Percentiles rank a stretch among this genome's conserved stretches.
Conservation (phyloP, 2,113 vertebrate species). For the Gadus chalcogrammus region DNA sequence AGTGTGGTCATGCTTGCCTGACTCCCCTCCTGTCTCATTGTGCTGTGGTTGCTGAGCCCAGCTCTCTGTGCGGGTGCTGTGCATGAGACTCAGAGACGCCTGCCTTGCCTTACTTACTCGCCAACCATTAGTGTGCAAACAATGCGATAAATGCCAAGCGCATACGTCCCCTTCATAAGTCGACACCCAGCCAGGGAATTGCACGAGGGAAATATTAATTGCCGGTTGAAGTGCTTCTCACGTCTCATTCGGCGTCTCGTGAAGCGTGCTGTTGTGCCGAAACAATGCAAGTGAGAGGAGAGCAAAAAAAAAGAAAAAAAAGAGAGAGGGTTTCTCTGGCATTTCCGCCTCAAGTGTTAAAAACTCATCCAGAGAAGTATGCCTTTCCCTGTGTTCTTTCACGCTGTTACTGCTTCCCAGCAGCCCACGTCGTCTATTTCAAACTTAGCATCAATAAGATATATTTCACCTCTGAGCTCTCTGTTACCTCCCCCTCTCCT, state of each 20-base stretch:
- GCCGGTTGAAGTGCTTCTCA: conserved; percentile 51
- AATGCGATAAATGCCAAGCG: conserved; percentile 48
- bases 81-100: too few species aligned
- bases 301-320: neutral
- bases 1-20: conserved; percentile 6
- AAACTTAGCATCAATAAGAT: too few species aligned
- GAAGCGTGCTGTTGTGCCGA: conserved; percentile 35
- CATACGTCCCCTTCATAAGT: conserved; percentile 59
- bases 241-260: conserved; percentile 57
- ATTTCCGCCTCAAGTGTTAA: neutral
- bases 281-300: too few species aligned
- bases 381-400: too few species aligned
- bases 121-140: conserved; percentile 42
- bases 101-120: too few species aligned
- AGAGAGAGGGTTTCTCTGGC: neutral
- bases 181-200: conserved; percentile 30
- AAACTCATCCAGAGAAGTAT: too few species aligned
- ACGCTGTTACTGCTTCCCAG: too few species aligned
- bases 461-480: neutral
- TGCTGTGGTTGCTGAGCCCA: neutral
- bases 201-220: conserved; percentile 29
- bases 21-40: conserved; percentile 24
- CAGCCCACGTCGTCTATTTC: too few species aligned
- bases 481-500: neutral
- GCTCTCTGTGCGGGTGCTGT: too few species aligned